Base-by-base conservation (phyloP, 2,113 vertebrate genomes). In the Notothenia coriiceps region DNA sequence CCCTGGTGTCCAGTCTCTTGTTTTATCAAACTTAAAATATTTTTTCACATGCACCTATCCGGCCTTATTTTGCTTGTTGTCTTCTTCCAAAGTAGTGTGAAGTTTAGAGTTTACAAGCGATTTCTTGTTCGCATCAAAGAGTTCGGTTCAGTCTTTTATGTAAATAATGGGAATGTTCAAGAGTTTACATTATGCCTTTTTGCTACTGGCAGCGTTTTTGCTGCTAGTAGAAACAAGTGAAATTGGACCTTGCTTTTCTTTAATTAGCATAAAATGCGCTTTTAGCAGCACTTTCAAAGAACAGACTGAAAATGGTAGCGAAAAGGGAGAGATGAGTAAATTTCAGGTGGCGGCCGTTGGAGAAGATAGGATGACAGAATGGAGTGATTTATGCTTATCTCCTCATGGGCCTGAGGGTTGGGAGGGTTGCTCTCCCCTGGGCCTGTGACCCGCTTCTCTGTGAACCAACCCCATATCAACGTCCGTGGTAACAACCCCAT, bases 401-500 rank as follows among this genome's bases (percentile, higher is more conserved):
- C 63, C 54, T 64, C 13, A 17, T 56, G 66, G 8, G 74, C 18
- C 22, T 40, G 33, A 17, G 29, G 56, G 74, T 67, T n/a, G 13
- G 44, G 43, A 51, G 61, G 33, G 51, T 57, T 46, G 68, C 64
- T 52, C 76, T 82, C 89, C 80, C 85, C 49, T 70, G 88, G 56
- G 89, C 56, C 56, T 88, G 72, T 91, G 88, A 90, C 91, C 86
- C 71, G 80, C 72, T 86, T 74, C 75, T 84, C 67, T 35, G 63
- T 81, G 70, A 84, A 78, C 79, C 65, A 79, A 71, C 7, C 59
- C 54, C 46, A 20, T 43, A 84, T 69, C 71, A 55, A 57, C 15
- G 10, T 61, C 4, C 0, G 5, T 43, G 49, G 84, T 80, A 84
- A 77, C n/a, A 87, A 85, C 57, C 78, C 66, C 40, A 57, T 88